phyloP scores from a whole-genome alignment of 2,888 invertebrate species.

The Parapristionchus giblindavisi region DNA sequence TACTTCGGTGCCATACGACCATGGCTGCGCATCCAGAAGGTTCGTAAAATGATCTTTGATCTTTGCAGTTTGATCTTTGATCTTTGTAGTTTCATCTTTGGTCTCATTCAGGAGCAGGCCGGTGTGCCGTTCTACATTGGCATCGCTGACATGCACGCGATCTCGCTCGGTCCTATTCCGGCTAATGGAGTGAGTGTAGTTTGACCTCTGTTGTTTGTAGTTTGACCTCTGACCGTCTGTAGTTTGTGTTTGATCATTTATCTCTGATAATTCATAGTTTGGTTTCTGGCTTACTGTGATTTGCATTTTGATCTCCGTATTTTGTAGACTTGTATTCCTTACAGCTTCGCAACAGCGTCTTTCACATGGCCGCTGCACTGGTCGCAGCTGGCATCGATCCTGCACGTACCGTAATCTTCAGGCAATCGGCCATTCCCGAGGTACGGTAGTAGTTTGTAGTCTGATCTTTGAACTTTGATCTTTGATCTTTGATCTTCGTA shows the following conservation, averaged over 20 bases:
- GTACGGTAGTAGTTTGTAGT: not conserved
- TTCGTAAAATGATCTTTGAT: conserved; percentile 1
- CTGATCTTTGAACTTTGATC: too few species aligned
- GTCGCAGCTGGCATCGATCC: conserved; percentile 91
- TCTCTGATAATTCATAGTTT: too few species aligned
- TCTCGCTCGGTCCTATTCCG: conserved; percentile 54
- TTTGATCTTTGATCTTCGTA: conserved; percentile 27
- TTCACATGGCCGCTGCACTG: conserved; percentile 83
- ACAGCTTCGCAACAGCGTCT: conserved; percentile 75
- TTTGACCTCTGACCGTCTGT: conserved; percentile 7
- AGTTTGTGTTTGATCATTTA: too few species aligned
- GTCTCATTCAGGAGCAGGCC: conserved; percentile 39
- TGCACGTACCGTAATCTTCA: conserved; percentile 82
- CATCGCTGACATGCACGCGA: conserved; percentile 67
- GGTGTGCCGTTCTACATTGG: conserved; percentile 46
- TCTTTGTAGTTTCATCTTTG: not conserved
- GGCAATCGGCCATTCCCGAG: conserved; percentile 72
- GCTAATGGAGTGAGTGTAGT: conserved; percentile 41
- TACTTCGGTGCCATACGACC: conserved; percentile 90
- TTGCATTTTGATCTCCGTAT: too few species aligned
- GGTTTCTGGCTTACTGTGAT: too few species aligned
- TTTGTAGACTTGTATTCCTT: too few species aligned
- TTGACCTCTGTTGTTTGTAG: conserved; percentile 2
- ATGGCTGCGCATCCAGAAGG: conserved; percentile 83
- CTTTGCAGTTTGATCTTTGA: conserved; percentile 5